phyloP scores from a whole-genome alignment of 1,140 invertebrate genomes.

The Lepidostoma basale region DNA sequence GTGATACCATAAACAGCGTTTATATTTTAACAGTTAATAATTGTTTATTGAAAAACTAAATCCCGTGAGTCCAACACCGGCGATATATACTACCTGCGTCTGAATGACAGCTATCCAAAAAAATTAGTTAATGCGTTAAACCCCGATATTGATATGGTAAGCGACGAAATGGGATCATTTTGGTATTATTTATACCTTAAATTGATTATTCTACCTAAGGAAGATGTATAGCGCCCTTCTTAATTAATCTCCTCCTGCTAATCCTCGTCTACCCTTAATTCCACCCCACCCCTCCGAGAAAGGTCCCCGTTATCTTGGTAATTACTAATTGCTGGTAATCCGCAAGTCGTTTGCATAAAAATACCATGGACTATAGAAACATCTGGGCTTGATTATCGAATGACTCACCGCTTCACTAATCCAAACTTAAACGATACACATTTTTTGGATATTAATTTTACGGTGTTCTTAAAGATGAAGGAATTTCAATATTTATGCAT shows the following conservation, averaged over 20 bases:
- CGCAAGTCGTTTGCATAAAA: slow-evolving; percentile 25
- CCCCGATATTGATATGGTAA: no score
- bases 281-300: background rate
- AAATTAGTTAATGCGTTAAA: no score
- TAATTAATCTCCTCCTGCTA: background rate
- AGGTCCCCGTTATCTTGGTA: slow-evolving; percentile 14
- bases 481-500: no score
- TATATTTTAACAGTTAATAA: no score
- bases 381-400: background rate
- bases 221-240: slow-evolving; percentile 8
- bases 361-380: background rate
- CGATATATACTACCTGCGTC: no score
- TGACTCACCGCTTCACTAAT: background rate
- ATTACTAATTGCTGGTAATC: slow-evolving; percentile 27
- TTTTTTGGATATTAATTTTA: no score
- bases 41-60: no score
- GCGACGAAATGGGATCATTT: background rate
- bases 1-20: no score
- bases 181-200: background rate
- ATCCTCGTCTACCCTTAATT: background rate
- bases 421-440: no score
- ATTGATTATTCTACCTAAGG: slow-evolving; percentile 4
- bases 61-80: no score
- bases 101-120: no score
- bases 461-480: no score